These are phyloP conservation scores for Lycaena phlaeas DNA, from an alignment of 2,888 invertebrate genomes.

Conservation along the genomic window DNA sequence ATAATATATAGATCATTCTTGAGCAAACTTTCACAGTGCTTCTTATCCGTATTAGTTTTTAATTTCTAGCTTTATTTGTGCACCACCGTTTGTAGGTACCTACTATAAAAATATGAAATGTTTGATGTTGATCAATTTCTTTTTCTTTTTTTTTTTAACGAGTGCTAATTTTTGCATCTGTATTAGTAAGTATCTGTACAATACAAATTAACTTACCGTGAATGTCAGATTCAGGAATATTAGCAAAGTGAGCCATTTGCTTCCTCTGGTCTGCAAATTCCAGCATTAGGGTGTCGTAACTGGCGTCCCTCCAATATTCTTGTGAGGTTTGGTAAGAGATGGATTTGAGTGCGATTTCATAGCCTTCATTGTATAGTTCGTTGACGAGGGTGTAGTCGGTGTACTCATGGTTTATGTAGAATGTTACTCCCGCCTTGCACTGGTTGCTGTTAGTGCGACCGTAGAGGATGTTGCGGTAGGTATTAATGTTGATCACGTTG, in stretches of 20 bases:
- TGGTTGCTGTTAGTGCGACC: conserved; percentile 75
- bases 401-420: conserved; percentile 81
- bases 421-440: conserved; percentile 75
- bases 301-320: conserved; percentile 71
- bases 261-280: conserved; percentile 75
- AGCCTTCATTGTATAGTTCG: conserved; percentile 69
- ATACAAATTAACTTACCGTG: conserved; percentile 43
- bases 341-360: conserved; percentile 81
- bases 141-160: too few relatives aligned
- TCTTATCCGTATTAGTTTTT: too few relatives aligned
- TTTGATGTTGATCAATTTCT: too few relatives aligned
- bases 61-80: too few relatives aligned
- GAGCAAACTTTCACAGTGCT: too few relatives aligned
- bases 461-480: conserved; percentile 65
- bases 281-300: conserved; percentile 50
- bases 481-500: conserved; percentile 62
- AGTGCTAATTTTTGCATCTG: too few relatives aligned
- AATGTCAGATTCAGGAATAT: conserved; percentile 53
- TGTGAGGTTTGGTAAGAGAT: conserved; percentile 71
- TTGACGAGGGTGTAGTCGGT: conserved; percentile 77
- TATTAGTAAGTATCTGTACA: too few relatives aligned
- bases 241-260: conserved; percentile 63
- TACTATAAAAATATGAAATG: too few relatives aligned
- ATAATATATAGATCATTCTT: too few relatives aligned
- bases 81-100: too few relatives aligned